Conservation (phyloP, 2,888 invertebrate genomes). For the Temnothorax ravouxi region DNA sequence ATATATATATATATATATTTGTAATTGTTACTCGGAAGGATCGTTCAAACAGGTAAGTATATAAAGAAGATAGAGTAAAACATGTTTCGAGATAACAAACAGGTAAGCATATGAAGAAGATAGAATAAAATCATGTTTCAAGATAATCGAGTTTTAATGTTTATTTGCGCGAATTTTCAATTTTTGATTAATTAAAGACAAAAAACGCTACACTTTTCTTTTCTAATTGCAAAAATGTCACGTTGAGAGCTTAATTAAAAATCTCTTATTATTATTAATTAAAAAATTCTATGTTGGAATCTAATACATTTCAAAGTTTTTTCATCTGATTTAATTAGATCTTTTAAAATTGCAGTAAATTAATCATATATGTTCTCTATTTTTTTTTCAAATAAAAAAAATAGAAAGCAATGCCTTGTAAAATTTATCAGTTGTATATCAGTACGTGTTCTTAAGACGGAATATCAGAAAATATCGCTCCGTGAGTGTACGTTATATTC, state of each 20-base stretch:
- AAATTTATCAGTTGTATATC: background rate
- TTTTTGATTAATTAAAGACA: background rate
- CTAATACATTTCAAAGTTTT: background rate
- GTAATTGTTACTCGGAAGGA: background rate
- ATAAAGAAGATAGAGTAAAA: background rate
- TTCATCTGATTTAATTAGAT: background rate
- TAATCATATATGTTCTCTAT: background rate
- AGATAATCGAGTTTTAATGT: background rate
- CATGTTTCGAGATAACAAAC: background rate
- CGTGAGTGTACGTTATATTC: background rate
- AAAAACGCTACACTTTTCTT: background rate
- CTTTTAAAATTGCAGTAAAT: background rate
- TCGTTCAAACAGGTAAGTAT: background rate
- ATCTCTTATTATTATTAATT: no score
- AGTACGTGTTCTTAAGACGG: background rate
- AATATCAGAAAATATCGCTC: background rate
- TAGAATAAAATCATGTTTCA: background rate
- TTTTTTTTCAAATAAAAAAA: background rate
- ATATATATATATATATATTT: constrained; percentile 17
- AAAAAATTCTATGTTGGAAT: background rate
- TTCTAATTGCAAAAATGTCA: background rate
- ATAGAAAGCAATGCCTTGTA: background rate
- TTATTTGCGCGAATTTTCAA: background rate
- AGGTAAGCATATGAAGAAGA: background rate
- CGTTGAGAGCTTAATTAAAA: background rate